These are phyloP conservation scores for Capromys pilorides DNA, from an alignment of 2,797 vertebrate genomes.

Conservation along the genomic window DNA sequence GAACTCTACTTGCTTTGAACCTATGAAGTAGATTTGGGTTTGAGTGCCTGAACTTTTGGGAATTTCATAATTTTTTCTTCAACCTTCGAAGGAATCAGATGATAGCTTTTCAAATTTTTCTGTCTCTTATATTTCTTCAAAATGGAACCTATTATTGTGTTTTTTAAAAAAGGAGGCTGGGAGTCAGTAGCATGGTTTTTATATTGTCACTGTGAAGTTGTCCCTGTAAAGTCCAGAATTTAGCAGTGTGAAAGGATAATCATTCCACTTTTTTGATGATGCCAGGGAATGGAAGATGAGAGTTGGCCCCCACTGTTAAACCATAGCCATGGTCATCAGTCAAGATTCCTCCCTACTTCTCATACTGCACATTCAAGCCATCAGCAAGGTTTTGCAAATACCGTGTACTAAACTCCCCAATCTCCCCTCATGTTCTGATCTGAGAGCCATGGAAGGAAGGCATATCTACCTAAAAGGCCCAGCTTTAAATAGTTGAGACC, in stretches of 20 bases:
- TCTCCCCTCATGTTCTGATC: background rate
- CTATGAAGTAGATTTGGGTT: conserved; percentile 62
- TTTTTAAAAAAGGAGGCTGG: background rate
- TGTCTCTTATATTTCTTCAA: conserved; percentile 20
- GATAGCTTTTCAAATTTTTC: conserved; percentile 10
- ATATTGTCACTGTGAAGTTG: background rate
- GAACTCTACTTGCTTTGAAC: conserved; percentile 65
- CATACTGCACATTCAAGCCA: background rate
- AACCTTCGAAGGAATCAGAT: conserved; percentile 6
- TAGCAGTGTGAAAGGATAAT: background rate
- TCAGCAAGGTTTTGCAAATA: background rate
- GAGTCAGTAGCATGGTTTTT: background rate
- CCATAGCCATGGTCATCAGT: background rate
- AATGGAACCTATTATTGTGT: background rate
- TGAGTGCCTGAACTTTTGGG: conserved; percentile 58
- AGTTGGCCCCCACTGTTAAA: background rate
- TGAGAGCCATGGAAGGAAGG: background rate
- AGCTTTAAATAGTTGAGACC: background rate
- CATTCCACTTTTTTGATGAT: background rate
- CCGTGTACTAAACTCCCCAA: background rate
- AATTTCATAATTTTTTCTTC: conserved; percentile 53
- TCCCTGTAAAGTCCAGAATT: background rate
- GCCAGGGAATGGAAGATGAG: background rate
- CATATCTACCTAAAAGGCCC: background rate
- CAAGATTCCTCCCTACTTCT: background rate